Evolutionary conservation across 2,113 vertebrate species (phyloP).

Genomic region (Campylomormyrus numenius): DNA sequence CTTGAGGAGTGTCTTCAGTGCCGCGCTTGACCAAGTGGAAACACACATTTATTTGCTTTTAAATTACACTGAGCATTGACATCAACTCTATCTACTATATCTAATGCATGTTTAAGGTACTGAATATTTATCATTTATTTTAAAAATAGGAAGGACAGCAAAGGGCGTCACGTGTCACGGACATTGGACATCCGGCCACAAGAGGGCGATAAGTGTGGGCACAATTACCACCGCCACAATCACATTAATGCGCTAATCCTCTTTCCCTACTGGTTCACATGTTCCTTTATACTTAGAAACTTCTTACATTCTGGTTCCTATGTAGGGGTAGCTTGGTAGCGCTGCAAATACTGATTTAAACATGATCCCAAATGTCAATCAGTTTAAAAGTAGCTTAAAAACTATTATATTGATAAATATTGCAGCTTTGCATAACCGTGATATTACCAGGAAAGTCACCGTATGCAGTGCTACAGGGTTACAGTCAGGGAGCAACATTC

Average conservation of each 20-base stretch:
- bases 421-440: background rate
- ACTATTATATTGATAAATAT: background rate
- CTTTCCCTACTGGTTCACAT: background rate
- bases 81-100: background rate
- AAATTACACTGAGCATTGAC: slow-evolving; percentile 1
- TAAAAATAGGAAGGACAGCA: background rate
- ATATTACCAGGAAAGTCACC: background rate
- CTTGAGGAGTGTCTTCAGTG: background rate
- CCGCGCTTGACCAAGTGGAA: slow-evolving; percentile 13
- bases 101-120: background rate
- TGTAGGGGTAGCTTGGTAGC: background rate
- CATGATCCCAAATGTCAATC: background rate
- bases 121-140: slow-evolving; percentile 3
- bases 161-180: background rate
- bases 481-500: background rate
- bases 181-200: background rate
- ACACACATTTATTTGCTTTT: slow-evolving; percentile 2
- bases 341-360: background rate
- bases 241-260: background rate
- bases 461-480: background rate
- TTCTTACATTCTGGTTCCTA: background rate
- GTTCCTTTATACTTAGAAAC: background rate
- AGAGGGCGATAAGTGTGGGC: background rate
- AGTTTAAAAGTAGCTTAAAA: background rate
- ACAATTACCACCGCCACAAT: background rate